Evolutionary conservation across 2,113 vertebrate genomes (phyloP), one percentile per base, ranked within the genome.

Genomic region (Heterotilapia buettikoferi): DNA sequence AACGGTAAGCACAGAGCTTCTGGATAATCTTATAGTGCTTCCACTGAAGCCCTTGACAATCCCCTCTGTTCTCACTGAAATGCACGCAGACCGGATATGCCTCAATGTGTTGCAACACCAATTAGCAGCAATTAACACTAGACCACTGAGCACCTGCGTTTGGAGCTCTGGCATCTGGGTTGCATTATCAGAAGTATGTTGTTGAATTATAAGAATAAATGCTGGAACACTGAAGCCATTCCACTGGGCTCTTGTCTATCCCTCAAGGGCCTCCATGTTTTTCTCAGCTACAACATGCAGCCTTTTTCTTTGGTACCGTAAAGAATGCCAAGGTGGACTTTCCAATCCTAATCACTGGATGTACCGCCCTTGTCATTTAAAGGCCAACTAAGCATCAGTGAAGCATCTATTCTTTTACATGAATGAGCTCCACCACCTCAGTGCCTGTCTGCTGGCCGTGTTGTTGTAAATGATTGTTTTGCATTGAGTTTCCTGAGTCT

Each of bases 111-210:
- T 89, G 94, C 94, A 94, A 92, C 95, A 95, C 93, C 95, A 97
- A 97, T 97, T 97, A 97, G 93, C 95, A 96, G 95, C 95, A 97
- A 97, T 97, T 97, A 96, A 95, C 96, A 96, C 95, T 68, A 91
- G 92, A 92, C 90, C 90, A 87, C 89, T 88, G 90, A 95, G 94
- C 96, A 96, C 94, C 96, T 96, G 96, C 85, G 92, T 91, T 91
- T 93, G 90, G 87, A 92, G 93, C 90, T 86, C 88, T 88, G 88
- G 94, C 94, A 95, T 93, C 90, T 95, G 94, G 94, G 91, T 40
- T 84, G 92, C 89, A 91, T 95, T 92, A 94, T 93, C 90, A 91
- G 26, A 90, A 92, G 92, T 88, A 91, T 92, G 94, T 87, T 90
- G 84, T 88, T 90, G 93, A 87, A 90, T 93, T 90, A 92, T 92